These are phyloP conservation scores for Notothenia coriiceps DNA, from an alignment of 2,113 vertebrate genomes.

Conservation along the genomic window DNA sequence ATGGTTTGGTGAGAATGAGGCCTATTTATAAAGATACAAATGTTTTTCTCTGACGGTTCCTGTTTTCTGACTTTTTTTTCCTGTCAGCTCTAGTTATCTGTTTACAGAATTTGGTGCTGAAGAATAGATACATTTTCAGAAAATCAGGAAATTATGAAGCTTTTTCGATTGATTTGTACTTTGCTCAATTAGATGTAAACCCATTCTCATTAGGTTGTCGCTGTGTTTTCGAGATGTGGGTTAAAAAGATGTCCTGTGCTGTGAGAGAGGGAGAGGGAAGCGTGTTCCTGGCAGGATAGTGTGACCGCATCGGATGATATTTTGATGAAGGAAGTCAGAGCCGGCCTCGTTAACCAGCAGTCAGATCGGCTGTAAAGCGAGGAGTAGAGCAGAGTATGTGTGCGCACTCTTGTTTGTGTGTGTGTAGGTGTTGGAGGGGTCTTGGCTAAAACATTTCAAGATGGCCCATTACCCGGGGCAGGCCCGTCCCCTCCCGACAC, in stretches of 20 bases:
- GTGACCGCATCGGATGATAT: slow-evolving; percentile 46
- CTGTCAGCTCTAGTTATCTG: neutral
- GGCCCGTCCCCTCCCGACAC: slow-evolving; percentile 73
- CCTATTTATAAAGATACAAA: slow-evolving; percentile 11
- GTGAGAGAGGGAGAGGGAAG: slow-evolving; percentile 9
- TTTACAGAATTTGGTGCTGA: neutral
- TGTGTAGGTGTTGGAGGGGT: slow-evolving; percentile 67
- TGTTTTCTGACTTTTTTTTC: slow-evolving; percentile 8
- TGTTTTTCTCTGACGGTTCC: slow-evolving; percentile 15
- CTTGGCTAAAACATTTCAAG: slow-evolving; percentile 87
- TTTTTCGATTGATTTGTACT: neutral
- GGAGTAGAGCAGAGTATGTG: slow-evolving; percentile 64
- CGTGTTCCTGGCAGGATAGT: slow-evolving; percentile 26
- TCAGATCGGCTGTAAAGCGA: slow-evolving; percentile 76
- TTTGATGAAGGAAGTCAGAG: slow-evolving; percentile 69
- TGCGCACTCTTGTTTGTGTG: slow-evolving; percentile 43
- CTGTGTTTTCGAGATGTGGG: slow-evolving; percentile 9
- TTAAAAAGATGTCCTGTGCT: slow-evolving; percentile 1
- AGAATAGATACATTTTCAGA: neutral
- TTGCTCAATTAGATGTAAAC: neutral
- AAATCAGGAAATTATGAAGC: too few species aligned
- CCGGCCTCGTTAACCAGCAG: slow-evolving; percentile 71
- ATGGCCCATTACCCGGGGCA: slow-evolving; percentile 82
- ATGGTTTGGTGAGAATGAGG: slow-evolving; percentile 32
- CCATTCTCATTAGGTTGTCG: neutral